Conservation (phyloP, 2,797 vertebrate species). For the Bucorvus abyssinicus region DNA sequence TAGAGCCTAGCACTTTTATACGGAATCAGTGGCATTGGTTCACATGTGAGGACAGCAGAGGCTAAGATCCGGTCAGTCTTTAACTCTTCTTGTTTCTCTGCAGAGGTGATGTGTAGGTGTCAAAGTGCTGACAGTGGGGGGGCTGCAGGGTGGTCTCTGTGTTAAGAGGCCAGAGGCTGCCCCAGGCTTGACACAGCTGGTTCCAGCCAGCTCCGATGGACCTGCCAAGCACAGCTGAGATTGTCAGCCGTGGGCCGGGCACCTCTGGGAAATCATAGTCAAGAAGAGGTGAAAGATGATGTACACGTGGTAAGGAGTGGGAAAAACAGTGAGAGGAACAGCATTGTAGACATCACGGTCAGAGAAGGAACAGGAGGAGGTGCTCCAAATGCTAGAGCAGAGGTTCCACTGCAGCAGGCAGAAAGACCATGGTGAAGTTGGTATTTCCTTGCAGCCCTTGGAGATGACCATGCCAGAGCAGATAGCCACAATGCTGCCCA, state of each 20-base stretch:
- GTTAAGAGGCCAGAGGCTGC: background rate
- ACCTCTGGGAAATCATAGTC: background rate
- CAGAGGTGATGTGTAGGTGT: background rate
- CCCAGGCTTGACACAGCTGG: background rate
- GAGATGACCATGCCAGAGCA: background rate
- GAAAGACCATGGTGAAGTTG: background rate
- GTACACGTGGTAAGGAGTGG: background rate
- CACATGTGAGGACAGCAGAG: background rate
- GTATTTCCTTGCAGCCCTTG: background rate
- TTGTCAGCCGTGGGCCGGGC: background rate
- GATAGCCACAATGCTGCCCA: background rate
- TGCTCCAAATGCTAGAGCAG: background rate
- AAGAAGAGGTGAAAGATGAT: background rate
- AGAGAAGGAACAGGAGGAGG: background rate
- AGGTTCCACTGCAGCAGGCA: background rate
- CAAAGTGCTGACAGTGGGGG: background rate
- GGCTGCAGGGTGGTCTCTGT: background rate
- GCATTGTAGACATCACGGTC: background rate
- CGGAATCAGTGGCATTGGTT: background rate
- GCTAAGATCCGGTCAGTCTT: background rate
- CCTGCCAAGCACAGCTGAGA: background rate
- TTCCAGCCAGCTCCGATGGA: background rate
- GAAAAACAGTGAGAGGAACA: background rate
- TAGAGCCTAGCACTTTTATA: background rate
- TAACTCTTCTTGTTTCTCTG: background rate